A percentile compares a stretch with the other conserved stretches of the same genome.
Evolutionary conservation across 2,888 invertebrate species (phyloP).

Genomic region (Hedya salicella): DNA sequence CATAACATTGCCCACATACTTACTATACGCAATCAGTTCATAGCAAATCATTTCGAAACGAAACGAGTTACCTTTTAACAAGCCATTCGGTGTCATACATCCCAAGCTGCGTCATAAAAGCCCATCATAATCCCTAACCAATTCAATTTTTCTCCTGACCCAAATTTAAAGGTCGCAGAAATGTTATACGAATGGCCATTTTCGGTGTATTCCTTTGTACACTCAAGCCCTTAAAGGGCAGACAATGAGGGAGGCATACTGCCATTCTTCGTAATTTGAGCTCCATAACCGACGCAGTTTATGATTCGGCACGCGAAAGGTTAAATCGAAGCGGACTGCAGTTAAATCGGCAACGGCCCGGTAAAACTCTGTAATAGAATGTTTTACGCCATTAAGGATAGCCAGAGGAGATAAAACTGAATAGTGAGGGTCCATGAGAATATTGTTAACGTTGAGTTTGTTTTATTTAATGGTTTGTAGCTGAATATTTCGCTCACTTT

Average conservation of each 20-base stretch:
- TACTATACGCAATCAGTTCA: not conserved
- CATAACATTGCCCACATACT: not conserved
- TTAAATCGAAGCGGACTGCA: constrained; percentile 73
- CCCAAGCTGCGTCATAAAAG: constrained; percentile 38
- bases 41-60: constrained; percentile 27
- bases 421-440: constrained; percentile 37
- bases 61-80: constrained; percentile 36
- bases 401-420: constrained; percentile 24
- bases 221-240: constrained; percentile 76
- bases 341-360: constrained; percentile 69
- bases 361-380: constrained; percentile 41
- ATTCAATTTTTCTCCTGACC: constrained; percentile 66
- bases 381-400: constrained; percentile 39
- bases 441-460: constrained; percentile 32
- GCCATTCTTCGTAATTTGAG: constrained; percentile 79
- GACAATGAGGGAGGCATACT: constrained; percentile 74
- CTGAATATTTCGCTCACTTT: not conserved
- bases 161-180: constrained; percentile 75
- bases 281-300: constrained; percentile 78
- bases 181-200: constrained; percentile 77
- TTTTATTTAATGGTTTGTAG: constrained; percentile 28
- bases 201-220: constrained; percentile 75
- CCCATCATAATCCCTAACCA: constrained; percentile 42
- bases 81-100: constrained; percentile 44
- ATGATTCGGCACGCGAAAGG: constrained; percentile 79